A percentile compares a stretch with the other conserved stretches of the same genome.
phyloP scores from a whole-genome alignment of 2,888 invertebrate species.

The Empis livida region DNA sequence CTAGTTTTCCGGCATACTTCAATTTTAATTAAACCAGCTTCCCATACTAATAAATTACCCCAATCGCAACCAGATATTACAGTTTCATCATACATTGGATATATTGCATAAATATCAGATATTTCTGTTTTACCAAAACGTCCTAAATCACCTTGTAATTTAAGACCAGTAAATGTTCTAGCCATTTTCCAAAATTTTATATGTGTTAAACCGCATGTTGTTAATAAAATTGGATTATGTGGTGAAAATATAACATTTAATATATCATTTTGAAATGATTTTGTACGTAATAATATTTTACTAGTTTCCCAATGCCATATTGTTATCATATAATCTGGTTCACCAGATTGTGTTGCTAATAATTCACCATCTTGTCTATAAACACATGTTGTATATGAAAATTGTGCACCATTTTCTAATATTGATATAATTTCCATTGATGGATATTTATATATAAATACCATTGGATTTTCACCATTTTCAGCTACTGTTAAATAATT shows the following conservation, averaged over 20 bases:
- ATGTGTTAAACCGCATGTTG: constrained; percentile 64
- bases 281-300: constrained; percentile 61
- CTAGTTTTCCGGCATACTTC: constrained; percentile 62
- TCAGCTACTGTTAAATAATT: constrained; percentile 75
- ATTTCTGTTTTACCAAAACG: constrained; percentile 87
- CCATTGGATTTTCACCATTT: constrained; percentile 57
- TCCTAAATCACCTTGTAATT: constrained; percentile 77
- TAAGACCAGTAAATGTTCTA: constrained; percentile 78
- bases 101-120: constrained; percentile 73
- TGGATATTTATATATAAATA: constrained; percentile 77
- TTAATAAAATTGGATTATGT: constrained; percentile 63
- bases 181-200: constrained; percentile 93
- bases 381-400: constrained; percentile 56
- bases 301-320: constrained; percentile 79
- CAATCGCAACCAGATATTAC: constrained; percentile 76
- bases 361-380: constrained; percentile 72
- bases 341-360: constrained; percentile 56
- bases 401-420: constrained; percentile 62
- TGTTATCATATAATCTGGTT: constrained; percentile 77
- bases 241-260: constrained; percentile 69
- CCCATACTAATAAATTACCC: constrained; percentile 89
- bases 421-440: constrained; percentile 58
- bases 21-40: constrained; percentile 74
- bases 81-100: constrained; percentile 81
- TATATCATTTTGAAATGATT: constrained; percentile 73